Evolutionary conservation across 2,888 invertebrate species (phyloP).

Genomic region (Hanleya hanleyi): DNA sequence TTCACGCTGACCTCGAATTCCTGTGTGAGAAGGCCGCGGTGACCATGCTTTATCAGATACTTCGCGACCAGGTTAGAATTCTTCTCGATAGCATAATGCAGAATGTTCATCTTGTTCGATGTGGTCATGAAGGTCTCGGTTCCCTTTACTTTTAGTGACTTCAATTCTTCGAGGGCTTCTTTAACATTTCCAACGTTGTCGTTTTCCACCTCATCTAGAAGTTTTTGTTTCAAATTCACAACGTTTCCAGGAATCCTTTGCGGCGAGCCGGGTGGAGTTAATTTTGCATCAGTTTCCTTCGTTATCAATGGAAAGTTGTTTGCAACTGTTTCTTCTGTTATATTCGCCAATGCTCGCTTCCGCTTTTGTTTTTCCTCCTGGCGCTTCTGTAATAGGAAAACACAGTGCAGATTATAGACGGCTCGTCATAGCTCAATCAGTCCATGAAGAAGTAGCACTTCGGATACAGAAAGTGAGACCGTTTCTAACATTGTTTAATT

Average conservation of each 20-base stretch:
- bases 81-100: slow-evolving; percentile 50
- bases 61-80: slow-evolving; percentile 37
- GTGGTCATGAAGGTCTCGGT: not conserved
- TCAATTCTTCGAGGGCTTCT: not conserved
- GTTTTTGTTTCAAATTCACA: too few species aligned
- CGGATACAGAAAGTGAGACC: too few species aligned
- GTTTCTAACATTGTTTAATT: too few species aligned
- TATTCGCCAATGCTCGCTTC: not conserved
- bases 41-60: slow-evolving; percentile 33
- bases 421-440: too few species aligned
- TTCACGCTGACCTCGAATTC: slow-evolving; percentile 43
- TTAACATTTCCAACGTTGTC: not conserved
- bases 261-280: too few species aligned
- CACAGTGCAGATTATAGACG: too few species aligned
- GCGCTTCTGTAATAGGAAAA: not conserved
- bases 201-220: not conserved
- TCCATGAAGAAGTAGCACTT: too few species aligned
- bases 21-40: slow-evolving; percentile 39
- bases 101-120: slow-evolving; percentile 22
- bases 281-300: too few species aligned
- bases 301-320: not conserved
- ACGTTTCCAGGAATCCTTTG: too few species aligned
- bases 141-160: not conserved
- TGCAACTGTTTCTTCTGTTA: not conserved
- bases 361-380: not conserved